Base-by-base conservation (phyloP, 2,888 invertebrate species). In the Dynastes hyllus region DNA sequence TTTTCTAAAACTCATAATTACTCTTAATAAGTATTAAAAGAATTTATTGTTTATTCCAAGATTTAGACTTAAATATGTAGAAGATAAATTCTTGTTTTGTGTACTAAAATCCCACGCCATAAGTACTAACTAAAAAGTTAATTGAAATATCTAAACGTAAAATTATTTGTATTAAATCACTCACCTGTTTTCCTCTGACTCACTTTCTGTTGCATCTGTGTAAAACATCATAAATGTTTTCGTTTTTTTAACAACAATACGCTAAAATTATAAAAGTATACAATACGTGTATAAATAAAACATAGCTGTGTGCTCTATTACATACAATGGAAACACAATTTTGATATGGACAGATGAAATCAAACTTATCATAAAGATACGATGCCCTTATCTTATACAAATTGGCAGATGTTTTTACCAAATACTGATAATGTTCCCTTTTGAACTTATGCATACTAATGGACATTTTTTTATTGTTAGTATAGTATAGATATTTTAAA, bases 161-260 rank as follows among this genome's bases (percentile, higher is more conserved):
- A 45, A 45, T 40, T 40, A 9, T 45, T 45, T 45, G 8, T 45
- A 8, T 45, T 0, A 50, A 27, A 69, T 69, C 11, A 50, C 22
- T 51, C 29, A 69, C 69, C 69, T 51, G 27, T 50, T 69, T 6
- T 27, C 29, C 29, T 69, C 69, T 29, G 69, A 69, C 13, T 69
- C 69, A 13, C 27, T 69, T 69, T 69, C 69, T 11, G 51, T 22
- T 11, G 1, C 13, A 6, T 69, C 69, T 3, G 27, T n/a, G 69
- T 69, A 69, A 51, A 27, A 51, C 69, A 69, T 69, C 4, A 2
- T n/a, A 9, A 50, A 29, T 29, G 22, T 9, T 69, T 29, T 32
- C 11, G 22, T 45, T 45, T 1, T 22, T 67, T 45, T n/a, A 66
- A 69, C 29, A 51, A 51, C n/a, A 51, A 69, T 27, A 27, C 0